A percentile compares a stretch with the other conserved stretches of the same genome.
Conservation (phyloP, 2,113 vertebrate species). For the Corythaeola cristata region DNA sequence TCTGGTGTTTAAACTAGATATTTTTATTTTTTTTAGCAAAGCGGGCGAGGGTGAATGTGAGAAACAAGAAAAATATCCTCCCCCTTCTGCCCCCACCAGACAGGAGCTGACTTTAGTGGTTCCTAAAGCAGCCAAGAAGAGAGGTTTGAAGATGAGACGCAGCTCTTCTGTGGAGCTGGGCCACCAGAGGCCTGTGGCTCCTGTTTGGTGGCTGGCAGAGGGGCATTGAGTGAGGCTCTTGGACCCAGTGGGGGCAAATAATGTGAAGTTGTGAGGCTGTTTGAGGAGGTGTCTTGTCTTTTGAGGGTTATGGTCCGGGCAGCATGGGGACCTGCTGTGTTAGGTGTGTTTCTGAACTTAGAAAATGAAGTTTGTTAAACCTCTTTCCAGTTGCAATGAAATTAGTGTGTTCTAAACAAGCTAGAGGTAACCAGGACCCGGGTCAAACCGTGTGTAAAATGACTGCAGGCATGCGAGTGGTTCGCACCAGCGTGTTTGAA, state of each 20-base stretch:
- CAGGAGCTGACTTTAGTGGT: background rate
- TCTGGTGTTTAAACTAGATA: background rate
- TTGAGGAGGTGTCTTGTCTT: background rate
- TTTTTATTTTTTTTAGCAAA: background rate
- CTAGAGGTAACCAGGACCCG: background rate
- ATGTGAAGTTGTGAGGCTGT: background rate
- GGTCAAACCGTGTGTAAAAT: background rate
- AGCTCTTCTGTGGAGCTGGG: background rate
- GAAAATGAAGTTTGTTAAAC: background rate
- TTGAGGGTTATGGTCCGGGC: background rate
- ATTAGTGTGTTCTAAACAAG: background rate
- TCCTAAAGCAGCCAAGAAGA: background rate
- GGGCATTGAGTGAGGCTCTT: background rate
- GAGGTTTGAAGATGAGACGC: background rate
- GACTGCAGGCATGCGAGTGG: background rate
- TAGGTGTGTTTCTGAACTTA: background rate
- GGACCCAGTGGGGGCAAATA: background rate
- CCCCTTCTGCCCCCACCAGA: background rate
- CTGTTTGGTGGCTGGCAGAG: background rate
- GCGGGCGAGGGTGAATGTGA: conserved; percentile 1
- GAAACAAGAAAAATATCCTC: conserved; percentile 12
- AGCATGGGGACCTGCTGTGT: fast-evolving
- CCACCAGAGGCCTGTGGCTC: background rate
- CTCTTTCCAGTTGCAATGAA: background rate
- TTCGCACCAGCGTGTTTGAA: background rate